Evolutionary conservation across 2,113 vertebrate genomes (phyloP).

Genomic region (Plectropomus leopardus): DNA sequence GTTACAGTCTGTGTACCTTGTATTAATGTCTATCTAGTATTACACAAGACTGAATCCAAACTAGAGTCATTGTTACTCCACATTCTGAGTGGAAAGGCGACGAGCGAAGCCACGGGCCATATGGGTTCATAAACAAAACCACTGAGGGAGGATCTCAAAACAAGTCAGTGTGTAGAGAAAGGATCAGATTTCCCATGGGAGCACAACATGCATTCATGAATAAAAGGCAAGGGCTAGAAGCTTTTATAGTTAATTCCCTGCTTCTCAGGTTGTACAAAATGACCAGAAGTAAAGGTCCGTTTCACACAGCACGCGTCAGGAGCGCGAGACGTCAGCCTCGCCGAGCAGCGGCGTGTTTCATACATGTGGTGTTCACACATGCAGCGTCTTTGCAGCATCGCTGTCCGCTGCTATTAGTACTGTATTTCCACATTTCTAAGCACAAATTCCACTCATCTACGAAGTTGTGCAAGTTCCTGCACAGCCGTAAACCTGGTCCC

Average conservation of each 20-base stretch:
- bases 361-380: too few species aligned
- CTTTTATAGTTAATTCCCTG: conserved; percentile 44
- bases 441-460: too few species aligned
- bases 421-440: too few species aligned
- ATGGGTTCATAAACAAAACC: conserved; percentile 52
- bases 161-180: conserved; percentile 30
- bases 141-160: conserved; percentile 46
- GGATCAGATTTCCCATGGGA: conserved; percentile 54
- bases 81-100: conserved; percentile 45
- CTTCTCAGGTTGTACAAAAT: conserved; percentile 64
- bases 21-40: conserved; percentile 52
- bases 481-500: too few species aligned
- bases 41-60: conserved; percentile 55
- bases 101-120: conserved; percentile 32
- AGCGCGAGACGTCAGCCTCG: too few species aligned
- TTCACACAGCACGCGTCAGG: too few species aligned
- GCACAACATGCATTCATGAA: conserved; percentile 64
- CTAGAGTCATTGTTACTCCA: conserved; percentile 39
- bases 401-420: too few species aligned
- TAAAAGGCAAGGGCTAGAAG: conserved; percentile 50
- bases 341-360: too few species aligned
- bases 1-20: conserved; percentile 48
- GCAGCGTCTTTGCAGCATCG: too few species aligned
- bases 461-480: too few species aligned
- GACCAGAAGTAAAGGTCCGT: conserved; percentile 48